A percentile compares a stretch with the other conserved stretches of the same genome.
Evolutionary conservation across 1,140 invertebrate species (phyloP).

Genomic region (Epicauta chinensis): DNA sequence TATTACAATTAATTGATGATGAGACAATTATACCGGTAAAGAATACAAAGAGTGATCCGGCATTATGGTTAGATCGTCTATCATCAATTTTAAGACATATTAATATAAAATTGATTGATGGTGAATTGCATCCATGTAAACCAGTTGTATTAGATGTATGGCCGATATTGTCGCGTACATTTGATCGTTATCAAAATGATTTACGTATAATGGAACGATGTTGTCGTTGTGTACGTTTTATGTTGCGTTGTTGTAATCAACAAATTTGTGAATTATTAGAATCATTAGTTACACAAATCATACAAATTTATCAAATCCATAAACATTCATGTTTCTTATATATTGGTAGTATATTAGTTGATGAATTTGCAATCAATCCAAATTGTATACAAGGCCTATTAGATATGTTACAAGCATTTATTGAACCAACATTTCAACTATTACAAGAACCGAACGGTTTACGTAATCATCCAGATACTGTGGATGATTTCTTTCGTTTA

Average conservation of each 20-base stretch:
- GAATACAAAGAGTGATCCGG: constrained; percentile 68
- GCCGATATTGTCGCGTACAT: constrained; percentile 73
- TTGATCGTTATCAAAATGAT: constrained; percentile 75
- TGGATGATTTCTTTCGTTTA: constrained; percentile 89
- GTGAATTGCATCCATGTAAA: constrained; percentile 72
- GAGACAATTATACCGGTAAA: constrained; percentile 39
- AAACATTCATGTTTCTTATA: constrained; percentile 95
- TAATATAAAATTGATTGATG: constrained; percentile 42
- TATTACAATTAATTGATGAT: constrained; percentile 55
- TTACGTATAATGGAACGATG: constrained; percentile 83
- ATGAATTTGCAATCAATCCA: constrained; percentile 77
- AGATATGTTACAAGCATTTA: constrained; percentile 82
- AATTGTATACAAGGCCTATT: constrained; percentile 68
- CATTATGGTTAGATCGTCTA: constrained; percentile 87
- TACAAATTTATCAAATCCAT: constrained; percentile 72
- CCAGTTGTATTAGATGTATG: constrained; percentile 76
- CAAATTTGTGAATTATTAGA: constrained; percentile 66
- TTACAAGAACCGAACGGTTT: constrained; percentile 71
- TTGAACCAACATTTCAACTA: constrained; percentile 76
- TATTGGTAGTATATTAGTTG: constrained; percentile 89
- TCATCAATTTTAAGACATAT: constrained; percentile 81
- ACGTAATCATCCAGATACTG: constrained; percentile 91
- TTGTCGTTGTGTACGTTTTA: constrained; percentile 85
- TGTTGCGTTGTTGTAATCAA: constrained; percentile 77
- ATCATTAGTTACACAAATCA: constrained; percentile 79